A percentile compares a stretch with the other conserved stretches of the same genome.
These are phyloP conservation scores for Embidobia sp. DNA, from an alignment of 2,888 invertebrate species.

Conservation along the genomic window DNA sequence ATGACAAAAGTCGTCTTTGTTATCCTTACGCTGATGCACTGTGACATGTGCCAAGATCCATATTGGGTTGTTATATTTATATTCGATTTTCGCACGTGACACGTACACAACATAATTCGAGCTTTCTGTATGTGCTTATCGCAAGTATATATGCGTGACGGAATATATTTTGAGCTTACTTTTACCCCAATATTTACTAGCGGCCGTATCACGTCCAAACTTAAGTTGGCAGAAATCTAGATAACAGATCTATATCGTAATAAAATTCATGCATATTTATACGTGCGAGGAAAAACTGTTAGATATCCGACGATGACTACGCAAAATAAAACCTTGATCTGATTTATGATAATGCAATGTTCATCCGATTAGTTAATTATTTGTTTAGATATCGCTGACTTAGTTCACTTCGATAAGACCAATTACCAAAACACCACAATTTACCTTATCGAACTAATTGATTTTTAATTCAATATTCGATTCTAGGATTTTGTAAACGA, in stretches of 20 bases:
- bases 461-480: too few relatives aligned
- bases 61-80: slow-evolving; percentile 51
- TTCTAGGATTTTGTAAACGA: too few relatives aligned
- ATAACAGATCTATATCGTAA: slow-evolving; percentile 50
- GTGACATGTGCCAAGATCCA: slow-evolving; percentile 50
- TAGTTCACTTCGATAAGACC: too few relatives aligned
- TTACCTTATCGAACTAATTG: too few relatives aligned
- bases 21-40: slow-evolving; percentile 42
- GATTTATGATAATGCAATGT: slow-evolving; percentile 18
- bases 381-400: slow-evolving; percentile 1
- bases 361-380: slow-evolving; percentile 17
- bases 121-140: slow-evolving; percentile 33
- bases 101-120: slow-evolving; percentile 19
- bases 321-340: slow-evolving; percentile 8
- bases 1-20: slow-evolving; percentile 51
- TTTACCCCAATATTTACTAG: slow-evolving; percentile 44
- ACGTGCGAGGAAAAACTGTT: slow-evolving; percentile 1
- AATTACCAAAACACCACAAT: too few relatives aligned
- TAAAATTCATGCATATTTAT: slow-evolving; percentile 43
- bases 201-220: slow-evolving; percentile 37
- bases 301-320: slow-evolving; percentile 13
- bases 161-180: slow-evolving; percentile 47
- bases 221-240: slow-evolving; percentile 50
- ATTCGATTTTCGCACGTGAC: slow-evolving; percentile 51
- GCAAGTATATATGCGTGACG: slow-evolving; percentile 49